These are phyloP conservation scores for Perca fluviatilis DNA, from an alignment of 2,113 vertebrate genomes.

Conservation along the genomic window DNA sequence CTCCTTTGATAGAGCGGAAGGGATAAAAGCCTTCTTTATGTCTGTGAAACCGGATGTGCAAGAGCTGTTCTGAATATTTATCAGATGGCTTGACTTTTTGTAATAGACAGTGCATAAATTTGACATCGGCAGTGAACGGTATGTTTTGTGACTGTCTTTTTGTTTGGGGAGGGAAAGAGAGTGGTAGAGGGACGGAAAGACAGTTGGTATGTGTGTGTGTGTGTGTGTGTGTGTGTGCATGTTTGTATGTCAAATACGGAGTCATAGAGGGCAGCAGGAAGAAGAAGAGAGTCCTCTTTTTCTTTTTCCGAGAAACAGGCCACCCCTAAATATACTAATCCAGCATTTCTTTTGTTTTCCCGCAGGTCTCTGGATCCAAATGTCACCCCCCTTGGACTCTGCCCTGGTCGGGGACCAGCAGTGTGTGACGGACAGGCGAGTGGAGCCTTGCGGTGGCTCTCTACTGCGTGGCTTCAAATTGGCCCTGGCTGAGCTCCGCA, in stretches of 20 bases:
- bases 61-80: slow-evolving; percentile 82
- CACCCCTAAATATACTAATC: slow-evolving; percentile 70
- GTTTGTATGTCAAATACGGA: slow-evolving; percentile 56
- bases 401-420: slow-evolving; percentile 77
- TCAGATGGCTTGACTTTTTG: slow-evolving; percentile 68
- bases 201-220: slow-evolving; percentile 44
- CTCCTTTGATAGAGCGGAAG: slow-evolving; percentile 70
- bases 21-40: slow-evolving; percentile 84
- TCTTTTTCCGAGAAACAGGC: slow-evolving; percentile 23
- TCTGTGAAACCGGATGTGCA: slow-evolving; percentile 81
- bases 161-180: slow-evolving; percentile 21
- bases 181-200: slow-evolving; percentile 12
- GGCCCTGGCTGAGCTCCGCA: slow-evolving; percentile 76
- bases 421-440: slow-evolving; percentile 81
- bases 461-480: slow-evolving; percentile 75
- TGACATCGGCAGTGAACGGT: slow-evolving; percentile 40
- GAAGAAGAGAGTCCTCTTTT: slow-evolving; percentile 24
- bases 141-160: slow-evolving; percentile 51
- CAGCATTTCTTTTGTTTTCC: slow-evolving; percentile 70
- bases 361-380: slow-evolving; percentile 84
- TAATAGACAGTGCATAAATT: slow-evolving; percentile 64
- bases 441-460: slow-evolving; percentile 69
- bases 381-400: slow-evolving; percentile 80
- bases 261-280: background rate
- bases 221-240: slow-evolving; percentile 46